A percentile compares a stretch with the other conserved stretches of the same genome.
These are phyloP conservation scores for Hypomecis atomaria DNA, from an alignment of 2,888 invertebrate species.

Conservation along the genomic window DNA sequence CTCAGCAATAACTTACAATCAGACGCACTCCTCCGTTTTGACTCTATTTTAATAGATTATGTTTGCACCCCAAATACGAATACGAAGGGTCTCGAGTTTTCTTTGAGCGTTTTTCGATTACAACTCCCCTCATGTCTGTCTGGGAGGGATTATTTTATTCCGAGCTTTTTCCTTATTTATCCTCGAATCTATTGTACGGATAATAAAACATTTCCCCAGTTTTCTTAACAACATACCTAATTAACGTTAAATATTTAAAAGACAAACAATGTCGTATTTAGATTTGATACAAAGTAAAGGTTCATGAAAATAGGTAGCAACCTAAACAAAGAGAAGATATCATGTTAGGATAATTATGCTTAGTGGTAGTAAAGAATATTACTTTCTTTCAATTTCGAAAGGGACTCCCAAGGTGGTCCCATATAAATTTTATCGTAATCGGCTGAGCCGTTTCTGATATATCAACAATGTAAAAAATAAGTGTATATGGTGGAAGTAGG, in stretches of 20 bases:
- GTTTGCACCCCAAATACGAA: slow-evolving; percentile 50
- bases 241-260: slow-evolving; percentile 34
- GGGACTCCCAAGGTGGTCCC: no score
- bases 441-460: no score
- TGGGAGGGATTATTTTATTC: slow-evolving; percentile 47
- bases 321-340: no score
- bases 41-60: slow-evolving; percentile 52
- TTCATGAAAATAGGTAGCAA: no score
- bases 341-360: no score
- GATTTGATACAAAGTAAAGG: no score
- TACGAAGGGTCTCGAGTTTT: slow-evolving; percentile 48
- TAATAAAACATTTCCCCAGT: slow-evolving; percentile 35
- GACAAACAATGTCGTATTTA: slow-evolving; percentile 6
- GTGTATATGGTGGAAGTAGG: no score
- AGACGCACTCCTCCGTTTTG: slow-evolving; percentile 44
- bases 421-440: no score
- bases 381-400: no score
- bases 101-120: slow-evolving; percentile 62
- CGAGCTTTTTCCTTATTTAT: slow-evolving; percentile 52
- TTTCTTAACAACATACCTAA: slow-evolving; percentile 30
- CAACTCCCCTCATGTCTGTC: slow-evolving; percentile 48
- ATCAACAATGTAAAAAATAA: no score
- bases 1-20: slow-evolving; percentile 43
- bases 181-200: slow-evolving; percentile 32
- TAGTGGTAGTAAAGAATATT: no score